Evolutionary conservation across 1,140 invertebrate genomes (phyloP), one percentile per base, ranked within the genome.

Genomic region (Marisa cornuarietis): DNA sequence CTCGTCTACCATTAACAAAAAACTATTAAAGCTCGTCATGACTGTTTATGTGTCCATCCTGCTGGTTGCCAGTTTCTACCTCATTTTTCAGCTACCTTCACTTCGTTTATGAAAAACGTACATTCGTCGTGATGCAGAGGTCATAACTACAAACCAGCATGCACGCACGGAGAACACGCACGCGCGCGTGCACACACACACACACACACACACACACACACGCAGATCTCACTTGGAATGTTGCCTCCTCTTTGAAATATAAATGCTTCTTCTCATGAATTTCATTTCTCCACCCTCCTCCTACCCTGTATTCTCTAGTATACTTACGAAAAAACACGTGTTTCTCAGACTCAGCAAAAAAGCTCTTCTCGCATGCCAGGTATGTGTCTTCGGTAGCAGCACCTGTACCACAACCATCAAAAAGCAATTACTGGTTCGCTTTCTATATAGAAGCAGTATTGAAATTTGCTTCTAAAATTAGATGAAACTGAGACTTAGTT

Each of bases 321-420:
- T 69, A 77, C 76, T 77, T 24, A 77, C 76, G 76, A 42, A 77
- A 77, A 77, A 77, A 77, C 9, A 69, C 31, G 63, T 65, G 76
- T 20, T 63, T 77, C 76, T 68, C 51, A 13, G 76, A 77, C 10
- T 69, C 13, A 51, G 76, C 26, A 49, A 77, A 77, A 65, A 68
- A 77, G 0, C 31, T 49, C 20, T 77, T 65, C 51, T 77, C 26
- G 51, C 76, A 77, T 22, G 76, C 76, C 65, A 77, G 24, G 24
- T 77, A 77, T 20, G 42, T 77, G 65, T 77, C 76, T 52, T 77
- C 76, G n/a, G 76, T 77, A 9, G 76, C 76, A 69, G 62, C 76
- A 11, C 76, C 76, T 77, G 65, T 14, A 65, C n/a, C 24, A 76
- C 10, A 76, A 13, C 22, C 9, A 58, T 58, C 54, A 58, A 11